Evolutionary conservation across 2,113 vertebrate species (phyloP), one percentile per base, ranked within the genome.

Genomic region (Proterorhinus semilunaris): DNA sequence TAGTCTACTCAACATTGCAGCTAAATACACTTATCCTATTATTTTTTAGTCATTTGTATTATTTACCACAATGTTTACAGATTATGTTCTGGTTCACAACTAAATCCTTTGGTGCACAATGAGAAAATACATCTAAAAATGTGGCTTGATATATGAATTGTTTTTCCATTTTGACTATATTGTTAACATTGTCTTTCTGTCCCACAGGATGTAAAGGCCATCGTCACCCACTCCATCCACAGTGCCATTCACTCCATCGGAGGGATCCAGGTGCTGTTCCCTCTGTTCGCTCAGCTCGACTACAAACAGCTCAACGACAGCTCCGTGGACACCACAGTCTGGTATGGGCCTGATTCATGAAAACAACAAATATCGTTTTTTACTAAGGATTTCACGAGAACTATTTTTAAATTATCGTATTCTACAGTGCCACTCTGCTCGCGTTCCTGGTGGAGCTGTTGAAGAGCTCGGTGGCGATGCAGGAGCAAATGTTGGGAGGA

Each of bases 391-490:
- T 36, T 36, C 4, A 3, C 4, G 2, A 4, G 27, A 36, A 5
- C 27, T 42, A 3, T 2, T 46, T 16, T 8, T 42, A 10, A 58
- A 13, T 3, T 4, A 6, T 61, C 1, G 6, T 45, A n/a, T 44
- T 48, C 82, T 89, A 66, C 92, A 99, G 98, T 89, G 98, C 97
- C 72, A 99, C 98, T 53, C 92, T 99, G 68, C 87, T 99, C 89
- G 96, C 96, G 44, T 99, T 99, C 92, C 89, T 99, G 87, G 95
- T 99, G 90, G 98, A 99, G 85, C 93, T 99, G 76, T 86, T 99
- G 85, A 99, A 99, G 92, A 99, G 98, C 91, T 99, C 98, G 9
- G 98, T 99, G 77, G 97, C 98, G 88, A 99, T 99, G 98, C 98
- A 99, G 91, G 98, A 99, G 65, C 98, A 99, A 87, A 99, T 99